Percentiles rank a stretch among this genome's conserved stretches.
phyloP scores from a whole-genome alignment of 2,113 vertebrate species.

The Gasterosteus nipponicus region DNA sequence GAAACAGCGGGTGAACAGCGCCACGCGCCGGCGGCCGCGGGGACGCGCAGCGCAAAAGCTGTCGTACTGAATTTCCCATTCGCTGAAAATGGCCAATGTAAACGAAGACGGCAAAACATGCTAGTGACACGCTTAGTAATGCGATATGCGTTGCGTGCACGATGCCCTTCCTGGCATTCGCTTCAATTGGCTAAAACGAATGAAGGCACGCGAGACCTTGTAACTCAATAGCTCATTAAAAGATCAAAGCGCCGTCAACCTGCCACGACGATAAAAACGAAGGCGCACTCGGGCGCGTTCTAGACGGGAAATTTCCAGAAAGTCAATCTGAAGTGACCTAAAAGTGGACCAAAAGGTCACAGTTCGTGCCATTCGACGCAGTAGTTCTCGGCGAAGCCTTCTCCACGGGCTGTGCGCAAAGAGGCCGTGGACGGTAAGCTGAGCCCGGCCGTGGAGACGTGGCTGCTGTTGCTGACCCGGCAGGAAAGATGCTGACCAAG shows the following conservation, averaged over 20 bases:
- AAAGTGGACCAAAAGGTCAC: background rate
- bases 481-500: conserved; percentile 63
- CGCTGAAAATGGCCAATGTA: background rate
- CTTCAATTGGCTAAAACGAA: background rate
- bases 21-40: background rate
- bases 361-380: too few species aligned
- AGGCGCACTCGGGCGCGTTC: too few species aligned
- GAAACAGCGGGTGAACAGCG: background rate
- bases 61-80: background rate
- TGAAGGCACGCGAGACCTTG: background rate
- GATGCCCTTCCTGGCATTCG: background rate
- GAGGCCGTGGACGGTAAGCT: conserved; percentile 40
- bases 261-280: too few species aligned
- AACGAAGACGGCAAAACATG: background rate
- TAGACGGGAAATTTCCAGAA: too few species aligned
- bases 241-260: background rate
- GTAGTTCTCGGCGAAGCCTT: background rate
- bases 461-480: conserved; percentile 60
- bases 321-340: too few species aligned
- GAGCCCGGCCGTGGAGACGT: conserved; percentile 42
- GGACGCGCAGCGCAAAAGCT: background rate
- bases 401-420: background rate
- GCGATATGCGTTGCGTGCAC: background rate
- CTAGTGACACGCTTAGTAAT: background rate
- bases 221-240: background rate